Conservation (phyloP, 1,140 invertebrate species). For the Pseudomyrmex flavicornis region DNA sequence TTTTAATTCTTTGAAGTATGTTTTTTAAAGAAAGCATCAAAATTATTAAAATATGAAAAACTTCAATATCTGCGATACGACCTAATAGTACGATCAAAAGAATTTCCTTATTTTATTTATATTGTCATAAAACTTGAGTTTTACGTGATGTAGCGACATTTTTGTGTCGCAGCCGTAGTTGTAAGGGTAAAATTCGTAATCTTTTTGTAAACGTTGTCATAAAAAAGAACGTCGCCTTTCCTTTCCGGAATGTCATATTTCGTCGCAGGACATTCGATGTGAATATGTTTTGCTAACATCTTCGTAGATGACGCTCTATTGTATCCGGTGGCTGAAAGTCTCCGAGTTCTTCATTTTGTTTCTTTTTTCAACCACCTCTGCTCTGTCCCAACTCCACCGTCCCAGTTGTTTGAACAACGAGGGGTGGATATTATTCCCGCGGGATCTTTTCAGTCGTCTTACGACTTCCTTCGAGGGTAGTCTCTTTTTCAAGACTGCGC, state of each 20-base stretch:
- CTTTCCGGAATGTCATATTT: constrained; percentile 20
- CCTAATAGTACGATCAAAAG: background rate
- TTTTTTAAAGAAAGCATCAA: background rate
- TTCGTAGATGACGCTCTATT: constrained; percentile 50
- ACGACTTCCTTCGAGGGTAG: constrained; percentile 26
- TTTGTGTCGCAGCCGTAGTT: background rate
- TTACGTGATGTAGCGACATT: background rate
- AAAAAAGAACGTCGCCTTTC: constrained; percentile 12
- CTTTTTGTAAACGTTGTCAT: constrained; percentile 9
- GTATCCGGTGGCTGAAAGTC: constrained; percentile 23
- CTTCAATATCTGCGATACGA: background rate
- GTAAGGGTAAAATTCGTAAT: background rate
- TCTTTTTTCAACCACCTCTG: constrained; percentile 33
- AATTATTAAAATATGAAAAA: background rate
- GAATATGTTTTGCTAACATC: constrained; percentile 46
- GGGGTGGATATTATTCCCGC: constrained; percentile 70
- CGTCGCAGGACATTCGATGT: constrained; percentile 45
- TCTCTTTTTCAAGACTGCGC: constrained; percentile 14
- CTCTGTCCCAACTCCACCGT: constrained; percentile 10
- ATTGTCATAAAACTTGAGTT: background rate
- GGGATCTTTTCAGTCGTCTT: constrained; percentile 58
- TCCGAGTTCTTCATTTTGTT: constrained; percentile 46
- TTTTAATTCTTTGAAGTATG: background rate
- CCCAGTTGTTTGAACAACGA: constrained; percentile 68
- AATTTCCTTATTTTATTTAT: constrained; percentile 13